Evolutionary conservation across 2,797 vertebrate genomes (phyloP).

Genomic region (Pseudochaenichthys georgianus): DNA sequence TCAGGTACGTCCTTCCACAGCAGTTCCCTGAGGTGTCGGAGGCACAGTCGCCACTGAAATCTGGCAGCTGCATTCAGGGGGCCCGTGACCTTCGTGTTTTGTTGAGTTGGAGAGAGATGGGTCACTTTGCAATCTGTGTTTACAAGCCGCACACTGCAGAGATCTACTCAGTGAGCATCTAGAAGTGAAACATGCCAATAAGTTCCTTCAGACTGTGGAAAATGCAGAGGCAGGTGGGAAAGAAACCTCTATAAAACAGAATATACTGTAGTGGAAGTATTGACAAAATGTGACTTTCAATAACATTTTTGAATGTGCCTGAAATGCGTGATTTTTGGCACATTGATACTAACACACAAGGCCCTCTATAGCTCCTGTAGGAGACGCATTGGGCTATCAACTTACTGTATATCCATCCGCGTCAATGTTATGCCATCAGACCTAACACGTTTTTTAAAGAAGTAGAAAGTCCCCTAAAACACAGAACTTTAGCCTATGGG

Average conservation of each 20-base stretch:
- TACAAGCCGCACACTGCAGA: constrained; percentile 29
- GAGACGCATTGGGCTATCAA: too few relatives aligned
- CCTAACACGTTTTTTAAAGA: too few relatives aligned
- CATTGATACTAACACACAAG: too few relatives aligned
- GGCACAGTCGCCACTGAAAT: constrained; percentile 19
- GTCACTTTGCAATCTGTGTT: constrained; percentile 46
- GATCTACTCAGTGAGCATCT: constrained; percentile 27
- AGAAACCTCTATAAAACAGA: neutral
- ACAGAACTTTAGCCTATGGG: too few relatives aligned
- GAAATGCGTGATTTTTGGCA: too few relatives aligned
- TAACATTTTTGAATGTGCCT: neutral
- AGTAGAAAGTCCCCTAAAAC: too few relatives aligned
- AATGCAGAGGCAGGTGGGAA: constrained; percentile 1
- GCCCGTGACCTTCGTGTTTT: constrained; percentile 44
- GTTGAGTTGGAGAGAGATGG: constrained; percentile 49
- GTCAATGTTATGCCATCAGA: too few relatives aligned
- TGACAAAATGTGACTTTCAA: constrained; percentile 18
- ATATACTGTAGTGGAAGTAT: neutral
- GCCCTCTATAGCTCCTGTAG: too few relatives aligned
- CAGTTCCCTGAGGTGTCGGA: constrained; percentile 36
- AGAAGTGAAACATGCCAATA: constrained; percentile 12
- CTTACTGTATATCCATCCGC: too few relatives aligned
- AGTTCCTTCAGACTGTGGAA: neutral
- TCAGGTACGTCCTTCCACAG: constrained; percentile 35
- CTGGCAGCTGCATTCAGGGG: constrained; percentile 38